Base-by-base conservation (phyloP, 1,140 invertebrate species). In the Drosophila simulans region DNA sequence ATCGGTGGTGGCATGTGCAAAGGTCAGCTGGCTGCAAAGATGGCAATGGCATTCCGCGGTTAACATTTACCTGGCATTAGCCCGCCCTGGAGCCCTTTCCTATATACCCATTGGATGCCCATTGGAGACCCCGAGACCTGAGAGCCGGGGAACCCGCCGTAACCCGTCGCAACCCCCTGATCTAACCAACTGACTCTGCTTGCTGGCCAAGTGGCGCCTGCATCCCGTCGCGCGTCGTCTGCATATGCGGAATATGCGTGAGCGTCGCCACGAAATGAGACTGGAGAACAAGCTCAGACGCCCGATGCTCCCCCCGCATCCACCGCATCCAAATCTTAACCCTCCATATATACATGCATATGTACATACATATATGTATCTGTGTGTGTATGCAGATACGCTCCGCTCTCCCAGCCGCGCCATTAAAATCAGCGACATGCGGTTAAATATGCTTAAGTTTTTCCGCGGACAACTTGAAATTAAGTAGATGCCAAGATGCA, bases 171-270 rank as follows among this genome's bases (percentile, higher is more conserved):
- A 17, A 13, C 42, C 31, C 52, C 51, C 51, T 34, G 57, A 37
- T 45, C 48, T 43, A 7, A 27, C 35, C 55, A 43, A 63, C 59
- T 72, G 72, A 52, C 48, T 31, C 48, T 34, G 48, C 4, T 34
- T 17, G 48, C 25, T 51, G 48, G n/a, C 64, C 84, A 89, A 89
- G 85, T 89, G 84, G 84, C 84, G 84, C 84, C 84, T 89, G 84
- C 85, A 84, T 89, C 84, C 84, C 84, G 84, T 85, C 85, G 84
- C 76, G 84, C 84, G 68, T 84, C 82, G 84, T 89, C 84, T 89
- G 84, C 84, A 89, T 88, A 88, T 88, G 84, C 84, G 84, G 84
- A 88, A 84, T 88, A 89, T 89, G 84, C 84, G 84, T 88, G 84
- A 88, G 84, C 84, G 83, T 83, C 68, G 72, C 76, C 73, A 63